phyloP scores from a whole-genome alignment of 2,888 invertebrate species.

The Athalia rosae region DNA sequence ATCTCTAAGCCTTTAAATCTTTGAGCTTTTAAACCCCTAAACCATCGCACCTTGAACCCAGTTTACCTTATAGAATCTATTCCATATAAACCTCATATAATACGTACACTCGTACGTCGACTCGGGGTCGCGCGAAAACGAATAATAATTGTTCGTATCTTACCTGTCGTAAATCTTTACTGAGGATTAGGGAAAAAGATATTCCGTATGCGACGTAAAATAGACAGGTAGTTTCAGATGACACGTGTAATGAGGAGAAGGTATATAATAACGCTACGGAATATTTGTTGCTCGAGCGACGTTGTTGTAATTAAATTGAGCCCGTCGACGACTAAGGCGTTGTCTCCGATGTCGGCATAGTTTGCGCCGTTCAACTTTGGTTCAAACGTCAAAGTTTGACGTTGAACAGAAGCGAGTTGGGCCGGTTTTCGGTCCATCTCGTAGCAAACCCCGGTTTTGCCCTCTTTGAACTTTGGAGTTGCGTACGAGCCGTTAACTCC shows the following conservation, averaged over 20 bases:
- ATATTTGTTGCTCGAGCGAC: no score
- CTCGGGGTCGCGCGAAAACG: no score
- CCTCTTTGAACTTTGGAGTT: slow-evolving; percentile 33
- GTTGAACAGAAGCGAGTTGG: not conserved
- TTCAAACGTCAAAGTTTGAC: slow-evolving; percentile 12
- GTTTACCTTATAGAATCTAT: slow-evolving; percentile 23
- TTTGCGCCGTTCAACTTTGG: not conserved
- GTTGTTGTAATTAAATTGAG: no score
- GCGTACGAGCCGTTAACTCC: slow-evolving; percentile 6
- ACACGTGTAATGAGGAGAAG: no score
- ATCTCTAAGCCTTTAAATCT: slow-evolving; percentile 33
- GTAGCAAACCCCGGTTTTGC: slow-evolving; percentile 7
- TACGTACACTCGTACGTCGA: no score
- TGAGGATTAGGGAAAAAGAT: no score
- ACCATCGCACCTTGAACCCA: slow-evolving; percentile 34
- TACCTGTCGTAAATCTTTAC: no score
- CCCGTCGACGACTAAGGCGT: no score
- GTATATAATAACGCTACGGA: no score
- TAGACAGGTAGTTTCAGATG: no score
- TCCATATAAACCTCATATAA: not conserved
- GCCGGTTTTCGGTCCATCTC: not conserved
- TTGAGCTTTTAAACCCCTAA: slow-evolving; percentile 37
- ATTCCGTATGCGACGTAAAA: no score
- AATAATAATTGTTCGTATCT: no score
- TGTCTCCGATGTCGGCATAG: not conserved